Conservation (phyloP, 30 jellyfish, hydroid and myxozoan species). For the Chrysaora quinquecirrha region DNA sequence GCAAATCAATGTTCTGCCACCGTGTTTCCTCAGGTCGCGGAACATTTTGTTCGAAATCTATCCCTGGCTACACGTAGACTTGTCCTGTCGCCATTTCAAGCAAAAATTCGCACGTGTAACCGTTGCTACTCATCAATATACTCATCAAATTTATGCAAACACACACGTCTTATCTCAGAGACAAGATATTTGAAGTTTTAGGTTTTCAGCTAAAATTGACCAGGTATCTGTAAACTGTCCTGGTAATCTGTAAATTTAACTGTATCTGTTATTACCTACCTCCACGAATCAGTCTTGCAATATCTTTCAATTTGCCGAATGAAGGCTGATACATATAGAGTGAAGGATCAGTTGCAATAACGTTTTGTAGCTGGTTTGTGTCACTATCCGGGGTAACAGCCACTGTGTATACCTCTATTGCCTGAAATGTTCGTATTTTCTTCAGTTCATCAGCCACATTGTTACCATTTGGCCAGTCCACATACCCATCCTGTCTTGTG, state of each 20-base stretch:
- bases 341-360: conserved; percentile 80
- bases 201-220: no score
- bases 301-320: conserved; percentile 63
- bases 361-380: conserved; percentile 42
- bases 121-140: no score
- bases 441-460: conserved; percentile 37
- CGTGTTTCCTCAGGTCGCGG: no score
- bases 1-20: no score
- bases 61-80: no score
- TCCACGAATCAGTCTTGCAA: conserved; percentile 92
- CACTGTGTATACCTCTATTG: conserved; percentile 77
- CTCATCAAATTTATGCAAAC: no score
- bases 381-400: conserved; percentile 71
- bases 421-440: not conserved
- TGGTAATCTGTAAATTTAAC: not conserved
- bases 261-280: conserved; percentile 61
- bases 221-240: no score
- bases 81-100: no score
- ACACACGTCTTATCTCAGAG: no score
- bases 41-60: no score
- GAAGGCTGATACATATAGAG: conserved; percentile 71
- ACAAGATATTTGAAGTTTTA: no score
- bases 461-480: conserved; percentile 1
- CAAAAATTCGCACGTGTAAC: no score
- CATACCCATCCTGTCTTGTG: conserved; percentile 1